These are phyloP conservation scores for Otolemur crassicaudatus DNA, from an alignment of 2,797 vertebrate species.

Conservation along the genomic window DNA sequence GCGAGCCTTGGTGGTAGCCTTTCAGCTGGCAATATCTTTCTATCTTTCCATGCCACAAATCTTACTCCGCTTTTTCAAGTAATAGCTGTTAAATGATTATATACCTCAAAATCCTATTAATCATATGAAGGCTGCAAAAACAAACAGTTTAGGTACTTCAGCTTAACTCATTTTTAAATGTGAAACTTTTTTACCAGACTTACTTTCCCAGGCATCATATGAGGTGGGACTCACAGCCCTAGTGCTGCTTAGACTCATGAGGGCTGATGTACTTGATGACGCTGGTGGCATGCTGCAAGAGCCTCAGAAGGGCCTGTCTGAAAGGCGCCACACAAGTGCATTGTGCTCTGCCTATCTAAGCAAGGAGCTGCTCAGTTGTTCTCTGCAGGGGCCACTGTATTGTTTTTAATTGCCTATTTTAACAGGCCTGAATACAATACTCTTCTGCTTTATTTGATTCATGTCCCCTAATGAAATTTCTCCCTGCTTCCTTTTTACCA, in stretches of 20 bases:
- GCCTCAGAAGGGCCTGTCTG: constrained; percentile 45
- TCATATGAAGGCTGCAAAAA: constrained; percentile 35
- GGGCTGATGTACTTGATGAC: constrained; percentile 65
- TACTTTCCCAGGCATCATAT: not conserved
- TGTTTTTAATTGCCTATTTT: constrained; percentile 87
- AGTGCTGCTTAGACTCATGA: constrained; percentile 40
- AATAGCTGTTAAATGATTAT: not conserved
- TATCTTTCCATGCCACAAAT: not conserved
- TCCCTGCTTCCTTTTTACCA: constrained; percentile 76
- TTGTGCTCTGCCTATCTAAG: constrained; percentile 64
- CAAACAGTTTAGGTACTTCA: not conserved
- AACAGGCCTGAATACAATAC: constrained; percentile 84
- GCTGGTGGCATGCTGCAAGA: not conserved
- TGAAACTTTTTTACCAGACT: not conserved
- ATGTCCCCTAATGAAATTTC: constrained; percentile 74
- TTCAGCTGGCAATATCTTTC: not conserved
- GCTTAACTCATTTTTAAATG: constrained; percentile 40
- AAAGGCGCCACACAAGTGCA: constrained; percentile 67
- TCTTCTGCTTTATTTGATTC: constrained; percentile 86
- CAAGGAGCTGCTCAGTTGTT: constrained; percentile 60
- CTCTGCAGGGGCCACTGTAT: constrained; percentile 76
- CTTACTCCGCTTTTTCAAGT: constrained; percentile 13
- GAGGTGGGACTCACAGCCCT: not conserved
- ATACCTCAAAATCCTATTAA: constrained; percentile 8
- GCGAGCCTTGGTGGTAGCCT: not conserved